phyloP scores from a whole-genome alignment of 23 tunicate species.

The Oikopleura albicans region DNA sequence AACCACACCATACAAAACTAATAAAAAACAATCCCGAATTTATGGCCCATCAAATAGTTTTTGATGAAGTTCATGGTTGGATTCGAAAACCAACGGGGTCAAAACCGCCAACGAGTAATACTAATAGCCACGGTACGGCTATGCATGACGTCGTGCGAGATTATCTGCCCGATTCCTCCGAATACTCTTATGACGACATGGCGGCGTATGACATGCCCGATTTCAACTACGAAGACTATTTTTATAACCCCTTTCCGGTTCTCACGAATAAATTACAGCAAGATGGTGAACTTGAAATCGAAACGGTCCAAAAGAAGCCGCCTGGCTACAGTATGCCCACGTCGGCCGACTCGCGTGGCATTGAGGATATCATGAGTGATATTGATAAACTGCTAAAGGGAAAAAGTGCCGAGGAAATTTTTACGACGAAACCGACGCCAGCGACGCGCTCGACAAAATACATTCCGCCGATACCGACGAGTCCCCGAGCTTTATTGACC shows the following conservation, averaged over 20 bases:
- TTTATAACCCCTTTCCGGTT: background rate
- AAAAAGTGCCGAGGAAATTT: background rate
- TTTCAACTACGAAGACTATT: background rate
- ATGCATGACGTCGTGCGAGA: background rate
- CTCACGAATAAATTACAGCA: background rate
- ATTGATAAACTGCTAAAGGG: background rate
- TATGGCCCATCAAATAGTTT: background rate
- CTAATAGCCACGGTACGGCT: background rate
- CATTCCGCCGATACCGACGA: background rate
- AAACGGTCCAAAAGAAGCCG: too few species aligned
- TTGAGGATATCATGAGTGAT: background rate
- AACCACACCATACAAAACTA: too few species aligned
- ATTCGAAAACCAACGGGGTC: background rate
- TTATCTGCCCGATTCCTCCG: background rate
- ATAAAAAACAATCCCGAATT: background rate
- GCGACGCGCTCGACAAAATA: background rate
- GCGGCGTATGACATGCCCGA: background rate
- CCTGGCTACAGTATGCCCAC: too few species aligned
- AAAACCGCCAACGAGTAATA: background rate
- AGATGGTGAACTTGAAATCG: too few species aligned
- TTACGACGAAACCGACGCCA: background rate
- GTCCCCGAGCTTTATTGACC: background rate
- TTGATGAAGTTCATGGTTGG: background rate
- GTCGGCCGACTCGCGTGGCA: too few species aligned
- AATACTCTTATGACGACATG: too few species aligned